phyloP scores from a whole-genome alignment of 1,140 invertebrate genomes.

The Watersipora subatra region DNA sequence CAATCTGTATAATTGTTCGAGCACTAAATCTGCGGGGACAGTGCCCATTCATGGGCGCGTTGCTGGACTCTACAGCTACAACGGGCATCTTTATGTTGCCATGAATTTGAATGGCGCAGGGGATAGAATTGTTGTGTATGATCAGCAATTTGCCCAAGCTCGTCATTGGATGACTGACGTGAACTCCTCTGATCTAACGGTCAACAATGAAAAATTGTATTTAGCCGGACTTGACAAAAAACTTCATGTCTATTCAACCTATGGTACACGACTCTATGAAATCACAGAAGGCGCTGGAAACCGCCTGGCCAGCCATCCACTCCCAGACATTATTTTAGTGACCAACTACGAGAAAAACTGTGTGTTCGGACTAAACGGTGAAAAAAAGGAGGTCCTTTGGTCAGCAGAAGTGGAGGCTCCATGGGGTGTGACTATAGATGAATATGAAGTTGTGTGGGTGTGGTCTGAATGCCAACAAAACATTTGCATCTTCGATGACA shows the following conservation, averaged over 20 bases:
- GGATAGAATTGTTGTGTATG: not conserved
- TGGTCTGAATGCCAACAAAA: not conserved
- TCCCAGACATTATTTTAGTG: not conserved
- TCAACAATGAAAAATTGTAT: not conserved
- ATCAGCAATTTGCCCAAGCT: not conserved
- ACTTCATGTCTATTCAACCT: not conserved
- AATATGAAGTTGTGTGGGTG: not conserved
- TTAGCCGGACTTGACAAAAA: not conserved
- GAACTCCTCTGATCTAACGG: not conserved
- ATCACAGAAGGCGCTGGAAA: not conserved
- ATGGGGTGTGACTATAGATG: not conserved
- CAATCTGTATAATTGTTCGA: too few relatives aligned
- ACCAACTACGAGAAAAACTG: not conserved
- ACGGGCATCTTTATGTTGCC: too few relatives aligned
- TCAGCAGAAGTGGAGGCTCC: not conserved
- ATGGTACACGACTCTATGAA: not conserved
- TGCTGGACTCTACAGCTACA: too few relatives aligned
- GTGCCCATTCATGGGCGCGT: too few relatives aligned
- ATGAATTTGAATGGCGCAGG: not conserved
- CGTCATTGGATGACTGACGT: not conserved
- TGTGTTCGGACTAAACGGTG: not conserved
- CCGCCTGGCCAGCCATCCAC: not conserved
- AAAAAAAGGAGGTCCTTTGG: not conserved
- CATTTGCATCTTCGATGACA: not conserved
- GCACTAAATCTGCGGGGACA: too few relatives aligned